These are phyloP conservation scores for Heliconius hortense DNA, from an alignment of 2,888 invertebrate genomes.

Conservation along the genomic window DNA sequence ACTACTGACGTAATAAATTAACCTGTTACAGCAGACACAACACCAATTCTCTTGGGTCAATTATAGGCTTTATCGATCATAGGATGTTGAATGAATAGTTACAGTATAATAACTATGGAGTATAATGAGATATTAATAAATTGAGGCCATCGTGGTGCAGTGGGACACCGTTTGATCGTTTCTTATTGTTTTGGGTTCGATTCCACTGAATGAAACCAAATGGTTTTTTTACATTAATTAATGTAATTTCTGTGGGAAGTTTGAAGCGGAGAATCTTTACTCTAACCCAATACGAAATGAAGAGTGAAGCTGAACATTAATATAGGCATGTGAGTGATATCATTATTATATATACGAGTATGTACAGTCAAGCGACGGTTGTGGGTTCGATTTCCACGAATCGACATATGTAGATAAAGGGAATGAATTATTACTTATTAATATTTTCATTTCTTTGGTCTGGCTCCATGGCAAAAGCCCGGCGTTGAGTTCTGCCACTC, in stretches of 20 bases:
- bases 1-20: constrained; percentile 71
- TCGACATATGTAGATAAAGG: too few species aligned
- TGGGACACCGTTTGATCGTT: too few species aligned
- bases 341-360: background rate
- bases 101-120: background rate
- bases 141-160: background rate
- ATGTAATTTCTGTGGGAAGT: background rate
- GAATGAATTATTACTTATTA: too few species aligned
- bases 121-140: constrained; percentile 4
- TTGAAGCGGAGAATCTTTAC: background rate
- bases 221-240: background rate
- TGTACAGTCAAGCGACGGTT: too few species aligned
- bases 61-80: constrained; percentile 42
- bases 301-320: background rate
- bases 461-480: too few species aligned
- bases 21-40: constrained; percentile 62
- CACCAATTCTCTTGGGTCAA: constrained; percentile 53
- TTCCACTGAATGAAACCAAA: background rate
- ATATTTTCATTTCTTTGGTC: too few species aligned
- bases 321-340: too few species aligned
- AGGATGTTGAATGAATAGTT: background rate
- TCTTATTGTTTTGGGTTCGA: background rate
- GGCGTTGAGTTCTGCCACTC: too few species aligned
- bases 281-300: background rate
- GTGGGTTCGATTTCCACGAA: too few species aligned